phyloP scores from a whole-genome alignment of 2,113 vertebrate genomes.

The Oreotrochilus melanogaster region DNA sequence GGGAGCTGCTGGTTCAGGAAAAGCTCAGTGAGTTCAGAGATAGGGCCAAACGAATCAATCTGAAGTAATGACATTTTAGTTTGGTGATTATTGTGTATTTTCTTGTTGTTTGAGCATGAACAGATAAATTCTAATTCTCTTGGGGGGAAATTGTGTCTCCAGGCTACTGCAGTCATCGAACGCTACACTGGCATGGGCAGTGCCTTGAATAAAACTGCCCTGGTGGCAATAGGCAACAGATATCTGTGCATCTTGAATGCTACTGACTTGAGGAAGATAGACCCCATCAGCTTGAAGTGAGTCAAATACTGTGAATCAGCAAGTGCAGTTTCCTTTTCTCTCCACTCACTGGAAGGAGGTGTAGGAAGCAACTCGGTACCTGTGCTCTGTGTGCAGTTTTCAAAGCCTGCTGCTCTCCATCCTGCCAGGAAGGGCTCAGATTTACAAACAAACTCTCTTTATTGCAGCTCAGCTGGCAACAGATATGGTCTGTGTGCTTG shows the following conservation, averaged over 20 bases:
- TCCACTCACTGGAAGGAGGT: neutral
- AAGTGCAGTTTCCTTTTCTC: neutral
- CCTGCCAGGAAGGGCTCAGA: neutral
- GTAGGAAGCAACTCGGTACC: neutral
- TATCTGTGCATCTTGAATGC: constrained; percentile 80
- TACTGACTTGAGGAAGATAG: constrained; percentile 57
- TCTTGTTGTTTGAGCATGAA: neutral
- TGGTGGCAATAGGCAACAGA: constrained; percentile 63
- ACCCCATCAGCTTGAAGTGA: constrained; percentile 75
- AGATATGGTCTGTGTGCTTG: neutral
- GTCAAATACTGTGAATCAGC: neutral
- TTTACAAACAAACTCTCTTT: neutral
- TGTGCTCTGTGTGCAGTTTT: neutral
- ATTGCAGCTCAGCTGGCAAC: neutral
- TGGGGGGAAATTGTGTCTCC: neutral
- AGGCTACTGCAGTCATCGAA: constrained; percentile 77
- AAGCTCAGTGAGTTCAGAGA: neutral
- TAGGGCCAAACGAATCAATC: neutral
- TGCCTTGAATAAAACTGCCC: constrained; percentile 60
- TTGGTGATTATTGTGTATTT: neutral
- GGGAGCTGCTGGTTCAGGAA: neutral
- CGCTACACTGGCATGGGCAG: constrained; percentile 60
- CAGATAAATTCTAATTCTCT: too few species aligned
- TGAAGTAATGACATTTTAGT: fast-evolving
- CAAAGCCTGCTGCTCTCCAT: neutral